Percentiles rank a stretch among this genome's conserved stretches.
Conservation (phyloP, 2,888 invertebrate species). For the Theretra japonica region DNA sequence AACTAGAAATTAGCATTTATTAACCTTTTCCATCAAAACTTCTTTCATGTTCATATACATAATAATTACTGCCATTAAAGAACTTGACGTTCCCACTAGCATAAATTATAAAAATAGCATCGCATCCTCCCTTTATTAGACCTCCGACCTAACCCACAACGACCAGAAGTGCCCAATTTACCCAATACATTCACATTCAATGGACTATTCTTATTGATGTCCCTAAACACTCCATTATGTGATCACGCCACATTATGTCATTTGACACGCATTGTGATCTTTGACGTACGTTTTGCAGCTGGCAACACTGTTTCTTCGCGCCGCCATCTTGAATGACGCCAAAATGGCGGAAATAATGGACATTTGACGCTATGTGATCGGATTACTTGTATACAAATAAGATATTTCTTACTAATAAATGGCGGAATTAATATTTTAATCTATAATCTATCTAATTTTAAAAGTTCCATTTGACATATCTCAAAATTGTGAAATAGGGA, state of each 20-base stretch:
- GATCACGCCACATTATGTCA: conserved; percentile 23
- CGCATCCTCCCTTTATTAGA: background rate
- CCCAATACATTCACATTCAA: conserved; percentile 10
- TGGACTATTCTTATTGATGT: conserved; percentile 12
- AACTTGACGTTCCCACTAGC: background rate
- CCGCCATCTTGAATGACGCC: background rate
- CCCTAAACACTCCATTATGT: conserved; percentile 28
- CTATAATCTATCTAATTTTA: no score
- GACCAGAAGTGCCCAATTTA: conserved; percentile 17
- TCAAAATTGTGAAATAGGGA: no score
- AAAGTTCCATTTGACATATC: no score
- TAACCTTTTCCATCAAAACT: no score
- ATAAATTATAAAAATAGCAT: background rate
- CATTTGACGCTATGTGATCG: conserved; percentile 59
- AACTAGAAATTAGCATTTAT: no score
- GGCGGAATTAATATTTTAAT: no score
- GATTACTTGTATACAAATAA: conserved; percentile 64
- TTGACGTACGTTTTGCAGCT: conserved; percentile 29
- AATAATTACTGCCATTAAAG: no score
- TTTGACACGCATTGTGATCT: conserved; percentile 25
- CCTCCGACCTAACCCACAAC: background rate
- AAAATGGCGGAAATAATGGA: conserved; percentile 46
- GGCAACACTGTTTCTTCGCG: background rate
- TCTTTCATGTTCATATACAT: no score
- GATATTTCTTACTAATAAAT: conserved; percentile 37